phyloP scores from a whole-genome alignment of 1,140 invertebrate species.

The Gonioctena quinquepunctata region DNA sequence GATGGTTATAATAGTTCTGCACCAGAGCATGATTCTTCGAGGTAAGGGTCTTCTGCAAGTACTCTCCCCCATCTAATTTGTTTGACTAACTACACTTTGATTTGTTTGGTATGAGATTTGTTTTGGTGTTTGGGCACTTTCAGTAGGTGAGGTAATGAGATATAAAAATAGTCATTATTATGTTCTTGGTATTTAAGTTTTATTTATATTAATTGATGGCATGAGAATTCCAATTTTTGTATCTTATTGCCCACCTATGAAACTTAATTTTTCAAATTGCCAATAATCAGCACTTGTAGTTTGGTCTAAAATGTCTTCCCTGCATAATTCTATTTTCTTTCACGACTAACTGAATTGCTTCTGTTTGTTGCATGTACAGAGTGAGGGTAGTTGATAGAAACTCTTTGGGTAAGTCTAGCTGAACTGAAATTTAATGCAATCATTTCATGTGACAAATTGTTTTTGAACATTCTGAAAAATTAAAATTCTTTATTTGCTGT shows the following conservation, averaged over 20 bases:
- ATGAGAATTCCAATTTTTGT: no score
- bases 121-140: no score
- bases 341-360: conserved; percentile 26
- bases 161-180: background rate
- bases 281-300: background rate
- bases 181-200: background rate
- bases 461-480: background rate
- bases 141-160: no score
- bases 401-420: background rate
- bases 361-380: conserved; percentile 44
- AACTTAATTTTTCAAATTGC: no score
- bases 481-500: background rate
- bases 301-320: background rate
- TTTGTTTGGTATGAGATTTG: no score
- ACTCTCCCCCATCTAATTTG: no score
- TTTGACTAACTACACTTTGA: no score
- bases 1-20: conserved; percentile 51
- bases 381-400: conserved; percentile 30
- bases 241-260: no score
- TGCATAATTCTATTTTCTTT: conserved; percentile 16
- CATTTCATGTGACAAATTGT: background rate
- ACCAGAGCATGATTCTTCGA: conserved; percentile 46
- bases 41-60: conserved; percentile 51
- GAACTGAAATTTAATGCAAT: background rate
- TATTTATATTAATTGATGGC: no score